Evolutionary conservation across 35 echinoderm and acorn worm species (phyloP), one percentile per base, ranked within the genome.

Genomic region (Lytechinus variegatus): DNA sequence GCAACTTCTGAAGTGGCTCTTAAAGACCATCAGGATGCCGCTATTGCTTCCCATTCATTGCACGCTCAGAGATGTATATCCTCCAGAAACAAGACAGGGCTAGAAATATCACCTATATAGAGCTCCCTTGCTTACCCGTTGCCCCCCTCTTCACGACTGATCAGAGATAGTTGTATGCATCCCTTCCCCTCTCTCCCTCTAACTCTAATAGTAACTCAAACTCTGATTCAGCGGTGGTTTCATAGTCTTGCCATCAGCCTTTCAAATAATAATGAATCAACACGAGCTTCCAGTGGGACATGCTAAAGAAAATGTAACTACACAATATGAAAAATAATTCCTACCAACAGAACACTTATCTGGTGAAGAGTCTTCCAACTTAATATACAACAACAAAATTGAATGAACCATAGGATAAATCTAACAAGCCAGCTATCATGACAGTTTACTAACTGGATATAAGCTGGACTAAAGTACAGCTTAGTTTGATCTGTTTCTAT

Each of bases 211-310:
- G 21, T 7, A 16, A 16, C 66, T 79, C 66, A 24, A 5, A 79
- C 66, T 79, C 66, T 79, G 66, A 79, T 79, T 79, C 66, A 79
- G 66, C 66, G n/a, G 66, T 79, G 66, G 66, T 79, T 79, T 24
- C 66, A 16, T 79, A 79, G 66, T 79, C 66, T 79, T 79, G 66
- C n/a, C 16, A 79, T 24, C 66, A 79, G 66, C 66, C 66, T 79
- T n/a, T 24, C n/a, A 19, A 11, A 79, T 79, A 24, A n/a, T 79
- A 79, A n/a, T 6, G 16, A 24, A 79, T 79, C 16, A 24, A 21
- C 13, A 71, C 19, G 1, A 2, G 6, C 24, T 3, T 71, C 56
- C 56, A 0, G 2, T 58, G 56, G 9, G 56, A 58, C 9, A 58
- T 58, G 56, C 56, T 10, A 58, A 58, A 58, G 5, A 58, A 9